Conservation (phyloP, 1,140 invertebrate genomes). For the Drosophila rufa region DNA sequence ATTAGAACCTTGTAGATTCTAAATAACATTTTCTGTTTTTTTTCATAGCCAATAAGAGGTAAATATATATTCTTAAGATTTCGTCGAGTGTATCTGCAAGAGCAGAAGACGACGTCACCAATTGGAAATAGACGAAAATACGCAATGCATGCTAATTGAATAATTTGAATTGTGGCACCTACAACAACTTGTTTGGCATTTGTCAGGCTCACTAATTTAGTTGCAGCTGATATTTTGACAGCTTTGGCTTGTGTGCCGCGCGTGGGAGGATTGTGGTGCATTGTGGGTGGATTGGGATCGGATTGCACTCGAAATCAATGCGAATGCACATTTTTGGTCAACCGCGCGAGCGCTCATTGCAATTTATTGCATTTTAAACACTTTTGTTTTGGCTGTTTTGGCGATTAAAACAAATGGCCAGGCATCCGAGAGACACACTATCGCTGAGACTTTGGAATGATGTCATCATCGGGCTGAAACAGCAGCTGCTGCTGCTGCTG, state of each 20-base stretch:
- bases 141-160: conserved; percentile 83
- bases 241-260: conserved; percentile 36
- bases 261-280: conserved; percentile 51
- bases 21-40: too few relatives aligned
- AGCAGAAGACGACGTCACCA: conserved; percentile 67
- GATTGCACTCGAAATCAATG: conserved; percentile 69
- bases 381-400: conserved; percentile 54
- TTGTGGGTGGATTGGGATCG: conserved; percentile 45
- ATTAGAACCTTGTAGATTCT: too few relatives aligned
- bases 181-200: conserved; percentile 70
- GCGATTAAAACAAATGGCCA: conserved; percentile 71
- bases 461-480: conserved; percentile 60
- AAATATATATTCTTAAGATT: background rate
- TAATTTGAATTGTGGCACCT: conserved; percentile 82
- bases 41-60: too few relatives aligned
- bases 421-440: conserved; percentile 34
- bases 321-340: conserved; percentile 82
- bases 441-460: conserved; percentile 46
- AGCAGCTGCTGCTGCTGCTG: conserved; percentile 22
- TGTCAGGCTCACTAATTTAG: conserved; percentile 73
- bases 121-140: conserved; percentile 82
- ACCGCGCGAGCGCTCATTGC: conserved; percentile 51
- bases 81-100: conserved; percentile 19
- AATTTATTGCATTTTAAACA: conserved; percentile 78
- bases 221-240: conserved; percentile 75